Base-by-base conservation (phyloP, 2,888 invertebrate genomes). In the Lacanobia oleracea region DNA sequence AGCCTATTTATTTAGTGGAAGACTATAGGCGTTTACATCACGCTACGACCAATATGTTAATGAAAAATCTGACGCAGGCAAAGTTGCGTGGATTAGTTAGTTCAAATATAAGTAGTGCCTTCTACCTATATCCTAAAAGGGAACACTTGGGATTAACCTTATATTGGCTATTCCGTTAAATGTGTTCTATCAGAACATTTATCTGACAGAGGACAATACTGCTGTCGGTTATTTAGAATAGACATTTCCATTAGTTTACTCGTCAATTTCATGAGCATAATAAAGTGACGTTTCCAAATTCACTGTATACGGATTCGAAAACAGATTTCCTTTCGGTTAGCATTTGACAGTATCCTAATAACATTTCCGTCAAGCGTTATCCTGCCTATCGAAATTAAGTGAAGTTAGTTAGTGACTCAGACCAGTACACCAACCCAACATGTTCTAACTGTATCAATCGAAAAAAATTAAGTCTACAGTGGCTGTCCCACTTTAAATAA, bases 241-340 rank as follows among this genome's bases (percentile, higher is more conserved):
- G 54, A 63, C 45, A 40, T 37, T 72, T 72, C 56, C 16, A 71
- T 71, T 71, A 71, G 50, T 71, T 33, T 60, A 60, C 23, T 60
- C 33, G n/a, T 71, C 72, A 72, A 71, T 53, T 53, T 72, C 53
- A 61, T 45, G 45, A 72, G 7, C n/a, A n/a, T 14, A 51, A 18
- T 56, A 12, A 21, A 57, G 43, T 62, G 62, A 37, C 61, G 37
- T 62, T 71, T 54, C 16, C 23, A 72, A 62, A 27, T 45, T 40
- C 27, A 48, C 14, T 67, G 14, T 45, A 23, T n/a, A 53, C 16
- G n/a, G 23, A 72, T 23, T 61, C 16, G 12, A 23, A 59, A 71
- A 61, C 45, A 45, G 9, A 53, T 37, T 45, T 45, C 6, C 45
- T 40, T 72, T 54, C 21, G 23, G 43, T 40, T 54, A 62, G 45